Percentiles rank a stretch among this genome's conserved stretches.
Evolutionary conservation across 2,797 vertebrate genomes (phyloP).

Genomic region (Pterois miles): DNA sequence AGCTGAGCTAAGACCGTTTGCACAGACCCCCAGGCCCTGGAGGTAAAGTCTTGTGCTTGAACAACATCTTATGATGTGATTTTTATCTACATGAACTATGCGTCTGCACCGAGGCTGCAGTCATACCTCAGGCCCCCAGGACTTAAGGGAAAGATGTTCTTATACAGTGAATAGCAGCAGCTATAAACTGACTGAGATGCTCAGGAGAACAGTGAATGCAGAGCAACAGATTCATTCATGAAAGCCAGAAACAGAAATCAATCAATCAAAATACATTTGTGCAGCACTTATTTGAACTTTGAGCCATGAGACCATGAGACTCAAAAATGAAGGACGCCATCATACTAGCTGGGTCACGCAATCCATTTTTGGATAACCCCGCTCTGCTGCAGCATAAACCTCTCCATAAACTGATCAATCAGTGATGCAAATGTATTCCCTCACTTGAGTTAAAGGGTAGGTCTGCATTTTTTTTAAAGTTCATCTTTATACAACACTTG

Average conservation of each 20-base stretch:
- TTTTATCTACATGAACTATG: conserved; percentile 21
- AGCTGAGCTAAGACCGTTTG: conserved; percentile 34
- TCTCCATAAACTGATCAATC: neutral
- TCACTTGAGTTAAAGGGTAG: neutral
- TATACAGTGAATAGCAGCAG: neutral
- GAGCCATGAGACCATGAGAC: neutral
- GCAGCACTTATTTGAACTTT: neutral
- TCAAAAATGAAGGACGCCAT: neutral
- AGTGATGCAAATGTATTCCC: neutral
- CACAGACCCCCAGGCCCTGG: conserved; percentile 3
- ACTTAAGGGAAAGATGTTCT: neutral
- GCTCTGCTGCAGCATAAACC: neutral
- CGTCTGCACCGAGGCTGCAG: neutral
- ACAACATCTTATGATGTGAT: conserved; percentile 14
- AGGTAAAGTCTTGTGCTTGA: conserved; percentile 17
- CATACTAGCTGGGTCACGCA: neutral
- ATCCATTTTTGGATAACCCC: neutral
- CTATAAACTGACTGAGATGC: neutral
- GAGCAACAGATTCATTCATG: neutral
- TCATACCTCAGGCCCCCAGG: neutral
- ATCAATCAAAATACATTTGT: no score
- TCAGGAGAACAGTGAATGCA: neutral
- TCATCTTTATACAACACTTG: neutral
- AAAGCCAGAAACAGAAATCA: neutral
- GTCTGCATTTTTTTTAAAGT: neutral